Conservation (phyloP, 2,113 vertebrate species). For the Aix galericulata region DNA sequence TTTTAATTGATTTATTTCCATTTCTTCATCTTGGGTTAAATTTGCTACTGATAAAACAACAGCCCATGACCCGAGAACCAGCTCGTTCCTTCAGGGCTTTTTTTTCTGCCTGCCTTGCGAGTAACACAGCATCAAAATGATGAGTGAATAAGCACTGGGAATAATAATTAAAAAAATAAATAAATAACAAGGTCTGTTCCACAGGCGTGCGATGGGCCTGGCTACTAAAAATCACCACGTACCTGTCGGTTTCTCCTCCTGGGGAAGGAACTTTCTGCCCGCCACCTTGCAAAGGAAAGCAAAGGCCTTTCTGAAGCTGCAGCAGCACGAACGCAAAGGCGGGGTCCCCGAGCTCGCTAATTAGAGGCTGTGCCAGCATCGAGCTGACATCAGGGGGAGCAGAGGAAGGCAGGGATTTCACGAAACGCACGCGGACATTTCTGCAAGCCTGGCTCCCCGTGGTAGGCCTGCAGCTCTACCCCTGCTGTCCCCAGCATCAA, state of each 20-base stretch:
- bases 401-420: background rate
- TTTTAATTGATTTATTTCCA: too few species aligned
- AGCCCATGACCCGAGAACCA: background rate
- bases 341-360: background rate
- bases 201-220: background rate
- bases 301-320: background rate
- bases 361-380: background rate
- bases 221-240: background rate
- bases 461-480: background rate
- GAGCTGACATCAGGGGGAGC: background rate
- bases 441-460: background rate
- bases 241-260: background rate
- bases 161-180: background rate
- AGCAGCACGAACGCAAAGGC: background rate
- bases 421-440: accelerated
- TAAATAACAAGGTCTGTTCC: background rate
- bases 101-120: background rate
- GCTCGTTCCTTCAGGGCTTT: background rate
- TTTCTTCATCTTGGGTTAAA: background rate
- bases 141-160: background rate
- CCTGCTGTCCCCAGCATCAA: accelerated
- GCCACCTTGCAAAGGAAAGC: background rate
- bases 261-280: background rate
- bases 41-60: background rate
- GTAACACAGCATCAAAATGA: background rate